Evolutionary conservation across 2,888 invertebrate species (phyloP), one percentile per base, ranked within the genome.

Genomic region (Ariolimax columbianus): DNA sequence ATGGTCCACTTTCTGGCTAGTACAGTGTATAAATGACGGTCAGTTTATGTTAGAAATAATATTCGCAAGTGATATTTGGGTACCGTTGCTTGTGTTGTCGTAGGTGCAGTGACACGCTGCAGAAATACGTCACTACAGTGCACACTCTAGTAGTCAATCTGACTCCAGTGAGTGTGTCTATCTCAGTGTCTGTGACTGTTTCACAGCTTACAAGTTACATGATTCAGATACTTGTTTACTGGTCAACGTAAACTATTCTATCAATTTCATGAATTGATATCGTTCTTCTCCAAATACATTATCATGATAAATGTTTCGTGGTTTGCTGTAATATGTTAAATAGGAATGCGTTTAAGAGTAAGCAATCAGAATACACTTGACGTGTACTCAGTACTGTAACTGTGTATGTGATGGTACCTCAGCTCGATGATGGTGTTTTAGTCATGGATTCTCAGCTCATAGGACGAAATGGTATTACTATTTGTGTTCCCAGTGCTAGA

Each of bases 21-120:
- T 73, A 78, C 83, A 73, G 59, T 40, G 63, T 79, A 84, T 84
- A 84, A 84, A 84, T 84, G 84, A 84, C 77, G 78, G 84, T 84
- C 36, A 75, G 72, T 63, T 63, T n/a, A 33, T 70, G 17, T 70
- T 70, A 70, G 38, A 70, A 33, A 70, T 14, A 70, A 36, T 36
- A 26, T 70, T 70, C 23, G 23, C 38, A 38, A 70, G 70, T 38
- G 19, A 38, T 17, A 36, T 26, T 70, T 19, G 33, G 17, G 17
- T 30, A 70, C 4, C 38, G 17, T 19, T 36, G 23, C 19, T 70
- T 36, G 70, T 19, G 36, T 33, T 70, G 70, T 70, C 70, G 70
- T 70, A 36, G 38, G 38, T 36, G 36, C 38, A 70, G 17, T 70
- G 70, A 38, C 70, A 70, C 70, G 38, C 36, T 70, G 36, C 38